Evolutionary conservation across 37 sponge, comb jelly and placozoan genomes (phyloP).

Genomic region (Beroe forskalii): DNA sequence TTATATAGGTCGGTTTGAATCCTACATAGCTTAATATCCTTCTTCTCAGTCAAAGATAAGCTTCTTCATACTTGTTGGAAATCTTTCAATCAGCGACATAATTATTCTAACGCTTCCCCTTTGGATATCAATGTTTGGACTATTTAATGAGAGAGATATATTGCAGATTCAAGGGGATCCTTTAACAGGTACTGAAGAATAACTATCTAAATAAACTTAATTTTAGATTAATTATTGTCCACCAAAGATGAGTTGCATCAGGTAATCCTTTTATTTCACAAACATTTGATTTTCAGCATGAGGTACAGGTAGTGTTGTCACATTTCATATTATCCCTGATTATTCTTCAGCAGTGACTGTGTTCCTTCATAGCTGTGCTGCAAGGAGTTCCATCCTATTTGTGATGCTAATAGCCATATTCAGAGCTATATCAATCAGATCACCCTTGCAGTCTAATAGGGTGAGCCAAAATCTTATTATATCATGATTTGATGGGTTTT

Average conservation of each 20-base stretch:
- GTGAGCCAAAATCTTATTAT: background rate
- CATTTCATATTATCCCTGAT: too few species aligned
- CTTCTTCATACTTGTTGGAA: conserved; percentile 41
- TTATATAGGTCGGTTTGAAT: too few species aligned
- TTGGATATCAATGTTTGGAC: conserved; percentile 34
- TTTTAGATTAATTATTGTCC: too few species aligned
- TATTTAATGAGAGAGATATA: conserved; percentile 6
- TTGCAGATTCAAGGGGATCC: background rate
- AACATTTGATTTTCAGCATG: too few species aligned
- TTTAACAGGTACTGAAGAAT: conserved; percentile 4
- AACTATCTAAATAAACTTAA: too few species aligned
- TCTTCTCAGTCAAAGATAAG: background rate
- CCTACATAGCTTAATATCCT: too few species aligned
- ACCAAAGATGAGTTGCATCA: too few species aligned
- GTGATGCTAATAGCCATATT: conserved; percentile 35
- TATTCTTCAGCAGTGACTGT: conserved; percentile 22
- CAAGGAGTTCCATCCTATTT: conserved; percentile 18
- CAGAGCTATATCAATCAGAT: conserved; percentile 1
- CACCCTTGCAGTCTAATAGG: background rate
- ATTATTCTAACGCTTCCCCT: conserved; percentile 17
- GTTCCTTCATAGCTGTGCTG: conserved; percentile 30
- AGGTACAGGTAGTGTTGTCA: too few species aligned
- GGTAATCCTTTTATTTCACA: too few species aligned
- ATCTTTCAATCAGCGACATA: conserved; percentile 19
- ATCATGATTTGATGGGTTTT: background rate